Evolutionary conservation across 2,888 invertebrate genomes (phyloP), one percentile per base, ranked within the genome.

Genomic region (Glomeris marginata): DNA sequence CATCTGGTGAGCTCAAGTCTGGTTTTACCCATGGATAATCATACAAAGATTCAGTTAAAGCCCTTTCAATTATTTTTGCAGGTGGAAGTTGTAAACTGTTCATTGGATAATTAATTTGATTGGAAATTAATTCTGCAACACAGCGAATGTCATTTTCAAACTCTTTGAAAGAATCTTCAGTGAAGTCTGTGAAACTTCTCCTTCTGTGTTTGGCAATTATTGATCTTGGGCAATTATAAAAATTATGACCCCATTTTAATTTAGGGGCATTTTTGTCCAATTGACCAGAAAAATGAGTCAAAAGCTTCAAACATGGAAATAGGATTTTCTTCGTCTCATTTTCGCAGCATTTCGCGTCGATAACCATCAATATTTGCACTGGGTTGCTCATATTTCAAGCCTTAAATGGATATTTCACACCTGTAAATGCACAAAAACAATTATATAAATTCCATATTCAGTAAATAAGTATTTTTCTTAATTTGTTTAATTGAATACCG

Each of bases 21-120:
- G 51, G 53, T 11, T 37, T 22, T 21, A 51, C 53, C 53, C 53
- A 53, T 38, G 47, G 40, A 40, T 47, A 53, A 35, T 53, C 53
- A 35, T 40, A 51, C 20, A 51, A 16, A 2, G 47, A 13, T 16
- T 53, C 53, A 28, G 40, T 50, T 4, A 53, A 28, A 8, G 48
- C 45, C n/a, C 21, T 20, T 16, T 49, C 43, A 3, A 49, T 3
- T 4, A n/a, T n/a, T 43, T n/a, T 21, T 2, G 43, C 43, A 5
- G 2, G 18, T n/a, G 43, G 20, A 5, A 28, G 8, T 28, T 28
- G 28, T 8, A 15, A 2, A 38, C 18, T 38, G 18, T 38, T 38
- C 8, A 38, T 18, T 6, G 40, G 15, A 16, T 3, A 15, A 38
- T 4, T 38, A 8, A 5, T 3, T 8, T 8, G 18, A 38, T 38